Conservation (phyloP, 2,113 vertebrate genomes). For the Macroglossus sobrinus region DNA sequence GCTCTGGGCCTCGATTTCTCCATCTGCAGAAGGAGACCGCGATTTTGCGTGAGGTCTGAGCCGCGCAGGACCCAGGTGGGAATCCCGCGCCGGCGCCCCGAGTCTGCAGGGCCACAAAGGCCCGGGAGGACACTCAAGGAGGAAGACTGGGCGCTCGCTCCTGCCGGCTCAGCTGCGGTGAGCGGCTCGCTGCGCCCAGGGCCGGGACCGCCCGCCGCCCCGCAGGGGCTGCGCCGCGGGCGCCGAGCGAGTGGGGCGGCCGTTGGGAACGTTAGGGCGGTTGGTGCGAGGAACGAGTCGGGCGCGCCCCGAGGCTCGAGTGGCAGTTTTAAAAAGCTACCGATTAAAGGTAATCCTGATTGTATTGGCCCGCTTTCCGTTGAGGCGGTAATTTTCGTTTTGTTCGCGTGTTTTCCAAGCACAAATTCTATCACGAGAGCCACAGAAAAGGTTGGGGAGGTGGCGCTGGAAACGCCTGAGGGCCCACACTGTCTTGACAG, state of each 20-base stretch:
- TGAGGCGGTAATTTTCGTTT: neutral
- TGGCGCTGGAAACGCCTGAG: neutral
- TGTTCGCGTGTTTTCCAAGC: neutral
- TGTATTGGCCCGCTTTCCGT: neutral
- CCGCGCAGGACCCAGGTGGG: neutral
- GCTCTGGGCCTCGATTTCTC: neutral
- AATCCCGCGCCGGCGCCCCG: neutral
- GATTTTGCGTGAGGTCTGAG: neutral
- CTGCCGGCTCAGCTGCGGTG: neutral
- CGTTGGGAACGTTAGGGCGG: neutral
- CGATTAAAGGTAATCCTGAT: neutral
- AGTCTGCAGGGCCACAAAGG: too few relatives aligned
- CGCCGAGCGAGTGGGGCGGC: rapidly evolving
- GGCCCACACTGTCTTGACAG: neutral
- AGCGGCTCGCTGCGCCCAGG: rapidly evolving
- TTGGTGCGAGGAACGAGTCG: neutral
- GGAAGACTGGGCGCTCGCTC: rapidly evolving
- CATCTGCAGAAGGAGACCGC: neutral
- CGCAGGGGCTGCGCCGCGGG: neutral
- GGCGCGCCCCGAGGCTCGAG: rapidly evolving
- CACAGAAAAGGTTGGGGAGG: neutral
- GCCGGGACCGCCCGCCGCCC: too few relatives aligned
- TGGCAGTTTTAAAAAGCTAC: neutral
- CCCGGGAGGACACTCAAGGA: neutral
- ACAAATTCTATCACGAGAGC: neutral